These are phyloP conservation scores for Nemotelus nigrinus DNA, from an alignment of 2,888 invertebrate genomes.

Conservation along the genomic window DNA sequence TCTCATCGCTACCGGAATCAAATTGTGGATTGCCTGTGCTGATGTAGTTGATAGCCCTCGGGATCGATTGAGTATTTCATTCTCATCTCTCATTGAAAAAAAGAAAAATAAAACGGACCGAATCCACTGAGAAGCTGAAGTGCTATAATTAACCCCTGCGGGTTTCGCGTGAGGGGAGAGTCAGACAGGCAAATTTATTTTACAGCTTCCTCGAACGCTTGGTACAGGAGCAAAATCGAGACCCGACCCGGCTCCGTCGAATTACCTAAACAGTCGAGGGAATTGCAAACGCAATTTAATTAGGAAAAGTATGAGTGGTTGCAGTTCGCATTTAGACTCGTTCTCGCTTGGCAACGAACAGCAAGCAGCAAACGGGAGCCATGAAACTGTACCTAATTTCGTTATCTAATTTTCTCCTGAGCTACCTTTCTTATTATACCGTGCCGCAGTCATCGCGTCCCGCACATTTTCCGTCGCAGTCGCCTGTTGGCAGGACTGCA, in stretches of 20 bases:
- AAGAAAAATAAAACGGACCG: neutral
- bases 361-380: conserved; percentile 12
- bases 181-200: conserved; percentile 38
- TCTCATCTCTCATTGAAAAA: neutral
- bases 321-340: neutral
- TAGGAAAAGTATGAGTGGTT: conserved; percentile 27
- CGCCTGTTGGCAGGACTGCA: conserved; percentile 12
- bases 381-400: conserved; percentile 42
- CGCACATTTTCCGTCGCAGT: neutral
- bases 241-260: neutral
- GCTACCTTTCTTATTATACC: conserved; percentile 32
- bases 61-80: conserved; percentile 30
- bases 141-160: conserved; percentile 45
- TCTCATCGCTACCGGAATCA: neutral
- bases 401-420: conserved; percentile 43
- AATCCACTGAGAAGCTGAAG: conserved; percentile 33
- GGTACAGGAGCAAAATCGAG: neutral
- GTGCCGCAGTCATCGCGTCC: neutral
- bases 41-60: conserved; percentile 33
- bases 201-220: conserved; percentile 29
- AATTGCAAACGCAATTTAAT: conserved; percentile 39
- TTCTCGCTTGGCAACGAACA: neutral
- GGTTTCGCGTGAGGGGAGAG: conserved; percentile 28
- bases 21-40: neutral
- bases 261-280: conserved; percentile 30